Evolutionary conservation across 2,797 vertebrate species (phyloP).

Genomic region (Rhinoraja longicauda): DNA sequence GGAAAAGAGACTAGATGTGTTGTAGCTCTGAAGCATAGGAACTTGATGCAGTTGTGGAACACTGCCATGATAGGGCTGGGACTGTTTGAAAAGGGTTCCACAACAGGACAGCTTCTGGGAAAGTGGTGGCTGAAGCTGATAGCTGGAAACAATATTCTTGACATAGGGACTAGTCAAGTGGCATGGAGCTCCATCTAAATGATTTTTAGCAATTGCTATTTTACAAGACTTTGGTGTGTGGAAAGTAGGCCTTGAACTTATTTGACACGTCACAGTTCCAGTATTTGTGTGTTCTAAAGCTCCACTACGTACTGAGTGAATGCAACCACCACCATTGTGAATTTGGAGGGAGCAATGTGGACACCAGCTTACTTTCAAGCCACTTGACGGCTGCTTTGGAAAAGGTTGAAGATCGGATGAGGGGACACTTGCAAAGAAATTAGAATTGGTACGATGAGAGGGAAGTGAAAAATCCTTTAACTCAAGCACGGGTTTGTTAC

Average conservation of each 20-base stretch:
- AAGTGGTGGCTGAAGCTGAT: constrained; percentile 47
- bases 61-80: constrained; percentile 59
- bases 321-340: constrained; percentile 61
- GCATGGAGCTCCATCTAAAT: constrained; percentile 48
- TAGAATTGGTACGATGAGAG: constrained; percentile 62
- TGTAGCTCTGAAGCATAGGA: constrained; percentile 57
- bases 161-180: constrained; percentile 58
- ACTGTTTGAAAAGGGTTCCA: constrained; percentile 60
- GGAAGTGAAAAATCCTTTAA: constrained; percentile 83
- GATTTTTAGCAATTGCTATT: constrained; percentile 54
- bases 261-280: constrained; percentile 65
- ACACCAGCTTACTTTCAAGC: constrained; percentile 90
- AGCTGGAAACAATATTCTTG: constrained; percentile 60
- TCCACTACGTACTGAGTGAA: constrained; percentile 54
- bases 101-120: constrained; percentile 71
- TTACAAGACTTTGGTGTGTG: constrained; percentile 55
- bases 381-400: constrained; percentile 64
- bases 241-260: constrained; percentile 60
- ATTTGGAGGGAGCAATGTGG: constrained; percentile 62
- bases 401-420: constrained; percentile 64
- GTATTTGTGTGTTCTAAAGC: constrained; percentile 57
- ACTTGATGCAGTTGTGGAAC: constrained; percentile 61
- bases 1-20: constrained; percentile 59
- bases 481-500: constrained; percentile 70
- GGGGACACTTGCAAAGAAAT: constrained; percentile 68